Conservation (phyloP, 2,888 invertebrate genomes). For the Petrolisthes cinctipes region DNA sequence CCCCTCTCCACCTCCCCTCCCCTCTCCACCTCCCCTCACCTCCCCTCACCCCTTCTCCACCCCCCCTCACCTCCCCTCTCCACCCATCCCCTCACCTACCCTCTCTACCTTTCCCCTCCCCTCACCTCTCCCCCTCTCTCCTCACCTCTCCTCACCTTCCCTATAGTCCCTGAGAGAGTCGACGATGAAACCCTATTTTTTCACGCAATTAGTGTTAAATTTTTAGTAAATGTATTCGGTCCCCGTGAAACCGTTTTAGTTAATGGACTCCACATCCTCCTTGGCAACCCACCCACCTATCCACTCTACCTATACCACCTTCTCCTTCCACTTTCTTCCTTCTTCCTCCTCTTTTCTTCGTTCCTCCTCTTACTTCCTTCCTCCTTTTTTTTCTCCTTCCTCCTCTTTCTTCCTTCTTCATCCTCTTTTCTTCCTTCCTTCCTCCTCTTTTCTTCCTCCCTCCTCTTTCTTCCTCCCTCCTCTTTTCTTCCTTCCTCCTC, state of each 20-base stretch:
- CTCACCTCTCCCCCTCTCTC: neutral
- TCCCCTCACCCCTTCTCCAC: too few relatives aligned
- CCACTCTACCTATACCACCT: neutral
- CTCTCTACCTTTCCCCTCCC: neutral
- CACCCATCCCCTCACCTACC: too few relatives aligned
- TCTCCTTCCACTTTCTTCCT: neutral
- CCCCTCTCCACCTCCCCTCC: neutral
- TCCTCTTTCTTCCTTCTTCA: neutral
- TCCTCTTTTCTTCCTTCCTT: neutral
- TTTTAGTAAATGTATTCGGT: conserved; percentile 29
- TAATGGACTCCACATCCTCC: conserved; percentile 6
- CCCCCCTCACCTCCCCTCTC: too few relatives aligned
- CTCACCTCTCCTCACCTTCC: neutral
- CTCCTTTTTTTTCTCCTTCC: neutral
- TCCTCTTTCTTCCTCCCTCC: neutral
- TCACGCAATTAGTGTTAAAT: conserved; percentile 32
- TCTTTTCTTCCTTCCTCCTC: neutral
- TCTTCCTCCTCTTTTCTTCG: neutral
- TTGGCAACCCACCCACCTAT: neutral
- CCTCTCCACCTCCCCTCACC: neutral
- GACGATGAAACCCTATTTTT: neutral
- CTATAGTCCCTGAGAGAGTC: neutral
- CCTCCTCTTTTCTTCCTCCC: neutral
- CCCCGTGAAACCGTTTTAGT: conserved; percentile 18
- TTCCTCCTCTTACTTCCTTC: neutral